Evolutionary conservation across 2,113 vertebrate genomes (phyloP).

Genomic region (Siphamia tubifer): DNA sequence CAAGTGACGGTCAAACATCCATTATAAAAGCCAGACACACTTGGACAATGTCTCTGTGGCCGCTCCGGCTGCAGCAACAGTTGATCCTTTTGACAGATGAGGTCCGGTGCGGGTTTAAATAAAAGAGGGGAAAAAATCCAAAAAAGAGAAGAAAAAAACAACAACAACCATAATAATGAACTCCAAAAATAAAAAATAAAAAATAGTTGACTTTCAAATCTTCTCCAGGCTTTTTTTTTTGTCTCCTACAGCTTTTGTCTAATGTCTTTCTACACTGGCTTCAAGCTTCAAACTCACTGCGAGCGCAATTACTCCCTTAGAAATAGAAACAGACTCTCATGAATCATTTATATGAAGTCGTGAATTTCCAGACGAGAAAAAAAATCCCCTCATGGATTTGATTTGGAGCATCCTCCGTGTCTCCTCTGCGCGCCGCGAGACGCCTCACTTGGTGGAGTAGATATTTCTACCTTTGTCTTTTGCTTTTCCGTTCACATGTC

Average conservation of each 20-base stretch:
- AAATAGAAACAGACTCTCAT: conserved; percentile 59
- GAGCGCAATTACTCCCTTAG: conserved; percentile 66
- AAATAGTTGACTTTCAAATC: conserved; percentile 52
- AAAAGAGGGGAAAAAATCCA: too few relatives aligned
- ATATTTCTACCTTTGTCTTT: conserved; percentile 64
- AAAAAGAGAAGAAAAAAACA: background rate
- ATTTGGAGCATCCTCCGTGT: conserved; percentile 65
- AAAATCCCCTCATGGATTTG: conserved; percentile 40
- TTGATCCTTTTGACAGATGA: conserved; percentile 73
- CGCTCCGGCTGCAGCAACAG: conserved; percentile 77
- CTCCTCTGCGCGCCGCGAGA: conserved; percentile 40
- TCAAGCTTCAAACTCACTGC: conserved; percentile 59
- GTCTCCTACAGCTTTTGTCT: background rate
- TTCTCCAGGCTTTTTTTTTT: too few relatives aligned
- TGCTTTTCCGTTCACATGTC: conserved; percentile 42
- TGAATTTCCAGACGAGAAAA: conserved; percentile 64
- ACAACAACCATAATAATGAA: conserved; percentile 44
- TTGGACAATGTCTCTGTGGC: conserved; percentile 50
- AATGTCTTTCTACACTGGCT: conserved; percentile 47
- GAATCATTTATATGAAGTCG: conserved; percentile 69
- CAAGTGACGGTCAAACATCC: conserved; percentile 69
- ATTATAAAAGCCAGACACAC: conserved; percentile 39
- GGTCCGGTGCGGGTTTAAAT: conserved; percentile 39
- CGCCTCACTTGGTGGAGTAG: conserved; percentile 3
- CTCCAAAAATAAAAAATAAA: too few relatives aligned